Percentiles rank a stretch among this genome's conserved stretches.
phyloP scores from a whole-genome alignment of 2,797 vertebrate genomes.

The Chelonia mydas region DNA sequence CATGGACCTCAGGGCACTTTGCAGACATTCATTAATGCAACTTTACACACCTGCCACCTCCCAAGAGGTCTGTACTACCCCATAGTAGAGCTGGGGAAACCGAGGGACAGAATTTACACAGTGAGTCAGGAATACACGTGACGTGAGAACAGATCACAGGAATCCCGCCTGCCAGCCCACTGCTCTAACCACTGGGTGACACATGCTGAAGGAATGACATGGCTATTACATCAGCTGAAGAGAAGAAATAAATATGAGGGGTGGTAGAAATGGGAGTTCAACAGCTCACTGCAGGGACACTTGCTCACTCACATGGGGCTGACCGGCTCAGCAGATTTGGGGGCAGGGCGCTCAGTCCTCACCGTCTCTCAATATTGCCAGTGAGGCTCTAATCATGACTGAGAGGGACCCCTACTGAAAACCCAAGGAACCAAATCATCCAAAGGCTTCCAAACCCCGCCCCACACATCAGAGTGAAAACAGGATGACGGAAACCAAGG shows the following conservation, averaged over 20 bases:
- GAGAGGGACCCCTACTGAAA: not conserved
- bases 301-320: no score
- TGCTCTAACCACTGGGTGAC: not conserved
- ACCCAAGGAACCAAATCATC: not conserved
- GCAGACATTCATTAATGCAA: no score
- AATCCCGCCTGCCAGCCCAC: not conserved
- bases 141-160: not conserved
- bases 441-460: not conserved
- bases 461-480: not conserved
- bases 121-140: no score
- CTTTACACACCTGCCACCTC: no score
- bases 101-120: not conserved
- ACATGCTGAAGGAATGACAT: not conserved
- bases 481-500: not conserved
- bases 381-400: not conserved
- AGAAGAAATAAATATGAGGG: not conserved
- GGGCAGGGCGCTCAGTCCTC: not conserved
- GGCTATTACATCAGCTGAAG: not conserved
- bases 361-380: not conserved
- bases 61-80: not conserved
- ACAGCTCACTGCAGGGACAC: no score
- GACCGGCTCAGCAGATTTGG: no score
- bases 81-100: not conserved
- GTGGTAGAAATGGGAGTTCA: not conserved
- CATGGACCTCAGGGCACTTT: not conserved